Evolutionary conservation across 2,113 vertebrate species (phyloP).

Genomic region (crab-eating macaque (Macaca fascicularis)): T2T-MFA8v1.1 NC_088393.1:38967501-38968000

Average conservation of each 20-base stretch:
- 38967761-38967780: constrained; percentile 75
- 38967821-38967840: constrained; percentile 81
- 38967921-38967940: constrained; percentile 81
- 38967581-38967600: too few relatives aligned
- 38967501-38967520: too few relatives aligned
- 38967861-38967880: constrained; percentile 87
- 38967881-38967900: constrained; percentile 87
- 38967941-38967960: constrained; percentile 82
- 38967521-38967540: too few relatives aligned
- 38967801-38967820: constrained; percentile 80
- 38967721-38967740: constrained; percentile 85
- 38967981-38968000: constrained; percentile 59
- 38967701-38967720: constrained; percentile 73
- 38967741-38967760: constrained; percentile 84
- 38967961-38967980: constrained; percentile 82
- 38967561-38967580: too few relatives aligned
- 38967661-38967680: constrained; percentile 81
- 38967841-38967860: constrained; percentile 84
- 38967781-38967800: constrained; percentile 79
- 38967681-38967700: constrained; percentile 85
- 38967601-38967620: constrained; percentile 68
- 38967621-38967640: constrained; percentile 81
- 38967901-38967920: constrained; percentile 80
- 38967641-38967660: constrained; percentile 79
- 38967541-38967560: too few relatives aligned